phyloP scores from a whole-genome alignment of 2,113 vertebrate genomes.

The Pterophyllum scalare region DNA sequence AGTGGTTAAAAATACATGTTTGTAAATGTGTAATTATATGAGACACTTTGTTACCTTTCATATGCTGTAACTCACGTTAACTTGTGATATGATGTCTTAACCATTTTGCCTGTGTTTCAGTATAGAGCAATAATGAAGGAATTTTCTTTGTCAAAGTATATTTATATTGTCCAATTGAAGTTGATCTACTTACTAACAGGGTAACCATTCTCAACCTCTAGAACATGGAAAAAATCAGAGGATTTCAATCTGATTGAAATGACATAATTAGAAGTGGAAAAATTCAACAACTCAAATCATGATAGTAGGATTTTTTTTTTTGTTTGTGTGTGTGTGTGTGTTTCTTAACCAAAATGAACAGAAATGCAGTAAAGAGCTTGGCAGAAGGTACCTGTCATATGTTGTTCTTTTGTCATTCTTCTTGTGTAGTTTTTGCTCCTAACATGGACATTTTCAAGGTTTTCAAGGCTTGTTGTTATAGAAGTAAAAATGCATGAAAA shows the following conservation, averaged over 20 bases:
- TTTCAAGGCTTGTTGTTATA: not conserved
- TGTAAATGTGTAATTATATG: not conserved
- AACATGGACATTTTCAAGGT: not conserved
- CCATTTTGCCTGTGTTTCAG: not conserved
- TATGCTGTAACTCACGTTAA: not conserved
- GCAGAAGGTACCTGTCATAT: not conserved
- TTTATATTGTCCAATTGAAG: not conserved
- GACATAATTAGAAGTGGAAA: not conserved
- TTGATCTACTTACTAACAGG: not conserved
- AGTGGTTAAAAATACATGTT: not conserved
- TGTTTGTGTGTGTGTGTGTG: accelerated
- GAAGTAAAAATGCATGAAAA: not conserved
- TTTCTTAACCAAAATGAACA: accelerated
- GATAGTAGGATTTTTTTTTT: too few species aligned
- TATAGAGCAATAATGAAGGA: not conserved
- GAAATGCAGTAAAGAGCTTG: not conserved
- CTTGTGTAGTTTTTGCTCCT: not conserved
- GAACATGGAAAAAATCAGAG: not conserved
- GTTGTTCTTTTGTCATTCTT: not conserved
- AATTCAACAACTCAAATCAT: not conserved
- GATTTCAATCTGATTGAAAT: not conserved
- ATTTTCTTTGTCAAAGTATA: not conserved
- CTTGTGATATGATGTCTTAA: not conserved
- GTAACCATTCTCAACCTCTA: not conserved
- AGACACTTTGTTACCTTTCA: not conserved